Base-by-base conservation (phyloP, 2,113 vertebrate species). In the Cariama cristata region DNA sequence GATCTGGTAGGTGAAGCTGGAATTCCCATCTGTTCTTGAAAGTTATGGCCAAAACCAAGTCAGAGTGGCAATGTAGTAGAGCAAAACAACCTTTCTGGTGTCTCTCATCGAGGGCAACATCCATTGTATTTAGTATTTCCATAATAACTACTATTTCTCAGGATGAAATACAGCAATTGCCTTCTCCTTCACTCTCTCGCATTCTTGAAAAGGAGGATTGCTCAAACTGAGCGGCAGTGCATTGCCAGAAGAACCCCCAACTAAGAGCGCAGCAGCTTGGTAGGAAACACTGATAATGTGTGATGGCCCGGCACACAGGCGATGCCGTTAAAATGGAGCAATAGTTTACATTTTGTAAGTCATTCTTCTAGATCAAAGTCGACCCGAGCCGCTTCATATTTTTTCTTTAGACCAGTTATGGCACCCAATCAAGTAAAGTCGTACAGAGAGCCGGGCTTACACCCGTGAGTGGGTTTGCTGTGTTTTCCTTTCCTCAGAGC, bases 381-480 rank as follows among this genome's bases (percentile, higher is more conserved):
- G n/a, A 67, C 17, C 47, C 22, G 9, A 86, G 40, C 12, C 28
- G 9, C 62, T 88, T 83, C 20, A 9, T 50, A 17, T 44, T 33
- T 33, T 20, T 81, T 64, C 60, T 49, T 2, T 17, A 20, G 47
- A n/a, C 27, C 26, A 30, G 15, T 85, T 79, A 16, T 75, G 47
- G 45, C 38, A 35, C 44, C 38, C 44, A 28, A 14, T 38, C 53
- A 59, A 17, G 49, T 75, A 52, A 60, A 38, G 38, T 38, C 38
- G 38, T 38, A 38, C 38, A 38, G 38, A 38, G 38, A 38, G 38
- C 38, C 38, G 38, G 38, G 38, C 38, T 82, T 62, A 67, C 30
- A 32, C 9, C n/a, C 23, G 13, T 0, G 0, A 49, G 69, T 1
- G 6, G 3, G 15, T 64, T 71, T 42, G 58, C 33, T 72, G 8